A percentile compares a stretch with the other conserved stretches of the same genome.
These are phyloP conservation scores for Caligus rogercresseyi DNA, from an alignment of 1,140 invertebrate species.

Conservation along the genomic window DNA sequence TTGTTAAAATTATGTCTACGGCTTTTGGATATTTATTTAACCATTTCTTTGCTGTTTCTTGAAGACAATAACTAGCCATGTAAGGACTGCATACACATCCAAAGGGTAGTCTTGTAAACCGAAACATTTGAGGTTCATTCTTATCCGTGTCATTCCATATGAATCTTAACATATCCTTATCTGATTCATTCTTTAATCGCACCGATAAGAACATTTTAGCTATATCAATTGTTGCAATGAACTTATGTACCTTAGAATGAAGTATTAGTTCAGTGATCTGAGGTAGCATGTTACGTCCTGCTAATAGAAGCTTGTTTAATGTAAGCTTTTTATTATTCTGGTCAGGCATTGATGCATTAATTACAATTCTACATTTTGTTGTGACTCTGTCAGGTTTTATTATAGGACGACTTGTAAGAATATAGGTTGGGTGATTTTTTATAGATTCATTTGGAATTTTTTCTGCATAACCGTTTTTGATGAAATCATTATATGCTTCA, in stretches of 20 bases:
- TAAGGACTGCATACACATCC: slow-evolving; percentile 4
- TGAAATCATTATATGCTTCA: background rate
- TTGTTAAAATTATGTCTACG: background rate
- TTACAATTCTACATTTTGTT: slow-evolving; percentile 9
- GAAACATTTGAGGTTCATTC: background rate
- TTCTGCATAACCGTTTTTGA: background rate
- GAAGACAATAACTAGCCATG: background rate
- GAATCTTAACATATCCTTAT: slow-evolving; percentile 1
- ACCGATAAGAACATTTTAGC: slow-evolving; percentile 7
- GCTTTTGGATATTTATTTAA: background rate
- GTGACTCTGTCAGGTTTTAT: background rate
- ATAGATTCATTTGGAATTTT: background rate
- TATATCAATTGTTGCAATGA: slow-evolving; percentile 4
- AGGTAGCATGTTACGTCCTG: background rate
- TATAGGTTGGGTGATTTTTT: slow-evolving; percentile 2
- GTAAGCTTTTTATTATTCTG: background rate
- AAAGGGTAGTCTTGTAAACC: slow-evolving; percentile 1
- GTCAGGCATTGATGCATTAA: background rate
- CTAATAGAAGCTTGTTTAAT: background rate
- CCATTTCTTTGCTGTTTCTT: slow-evolving; percentile 12
- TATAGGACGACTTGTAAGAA: background rate
- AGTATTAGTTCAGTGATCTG: slow-evolving; percentile 4
- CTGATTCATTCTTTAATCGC: slow-evolving; percentile 2
- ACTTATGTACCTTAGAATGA: background rate
- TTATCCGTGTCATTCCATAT: background rate